Conservation (phyloP, 2,113 vertebrate genomes). For the Copsychus sechellarum region DNA sequence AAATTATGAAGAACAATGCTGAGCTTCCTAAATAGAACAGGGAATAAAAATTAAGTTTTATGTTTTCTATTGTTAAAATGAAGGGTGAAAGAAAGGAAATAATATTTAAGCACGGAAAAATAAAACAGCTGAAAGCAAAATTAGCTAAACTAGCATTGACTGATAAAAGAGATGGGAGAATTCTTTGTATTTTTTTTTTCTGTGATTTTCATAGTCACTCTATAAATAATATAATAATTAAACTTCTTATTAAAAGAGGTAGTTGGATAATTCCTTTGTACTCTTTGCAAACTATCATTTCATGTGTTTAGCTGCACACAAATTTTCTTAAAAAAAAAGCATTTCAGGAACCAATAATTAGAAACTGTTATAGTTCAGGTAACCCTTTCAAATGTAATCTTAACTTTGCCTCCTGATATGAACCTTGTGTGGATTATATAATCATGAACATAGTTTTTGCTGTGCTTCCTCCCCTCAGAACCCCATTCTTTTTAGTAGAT, state of each 20-base stretch:
- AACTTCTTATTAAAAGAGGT: background rate
- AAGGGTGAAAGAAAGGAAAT: background rate
- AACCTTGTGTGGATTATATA: background rate
- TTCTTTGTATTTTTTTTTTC: background rate
- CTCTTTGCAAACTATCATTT: background rate
- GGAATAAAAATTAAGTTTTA: background rate
- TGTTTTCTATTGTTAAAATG: background rate
- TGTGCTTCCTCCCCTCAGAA: background rate
- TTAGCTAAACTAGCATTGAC: background rate
- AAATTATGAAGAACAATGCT: conserved; percentile 4
- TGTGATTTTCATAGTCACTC: background rate
- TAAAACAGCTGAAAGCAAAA: background rate
- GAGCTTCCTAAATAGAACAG: background rate
- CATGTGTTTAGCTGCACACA: background rate
- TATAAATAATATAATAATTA: background rate
- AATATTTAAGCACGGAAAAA: background rate
- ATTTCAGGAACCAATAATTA: background rate
- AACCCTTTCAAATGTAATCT: background rate
- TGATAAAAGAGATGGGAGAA: background rate
- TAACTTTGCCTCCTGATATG: background rate
- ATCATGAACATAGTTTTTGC: background rate
- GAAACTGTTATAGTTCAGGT: background rate
- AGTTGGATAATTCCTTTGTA: background rate
- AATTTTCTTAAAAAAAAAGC: background rate
- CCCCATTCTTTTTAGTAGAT: background rate